Evolutionary conservation across 2,113 vertebrate genomes (phyloP), one percentile per base, ranked within the genome.

Genomic region (Rhadina sibilatrix): DNA sequence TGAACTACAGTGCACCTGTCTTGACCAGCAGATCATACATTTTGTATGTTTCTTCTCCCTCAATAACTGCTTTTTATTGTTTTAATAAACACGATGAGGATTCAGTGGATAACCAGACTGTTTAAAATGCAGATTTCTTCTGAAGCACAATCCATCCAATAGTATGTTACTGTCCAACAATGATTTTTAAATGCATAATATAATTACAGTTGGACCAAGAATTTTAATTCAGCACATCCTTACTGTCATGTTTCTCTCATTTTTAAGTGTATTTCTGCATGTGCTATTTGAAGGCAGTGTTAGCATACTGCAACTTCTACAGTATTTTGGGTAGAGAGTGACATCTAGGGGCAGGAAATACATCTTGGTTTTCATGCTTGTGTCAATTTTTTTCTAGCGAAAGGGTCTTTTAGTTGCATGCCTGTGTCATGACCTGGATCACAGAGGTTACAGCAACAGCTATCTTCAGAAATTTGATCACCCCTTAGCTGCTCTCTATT

Each of bases 401-500:
- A 99, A 99, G 96, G 99, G 99, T 66, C 98, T 99, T 95, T 97
- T 99, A 27, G 98, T 99, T 40, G 99, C 99, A 22, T 99, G 99
- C 65, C 97, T 99, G 90, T 99, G 99, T 92, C 99, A 99, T 63
- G 99, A 99, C 97, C 98, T 99, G 97, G 99, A 99, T 97, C 99
- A 99, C 97, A 97, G 99, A 50, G 99, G 99, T 54, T 99, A 99
- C 97, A 99, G 98, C 85, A 99, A 99, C 97, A 98, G 98, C 80
- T 99, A 99, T 97, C 98, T 99, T 94, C 99, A 99, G 98, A 99
- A 99, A 94, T 99, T 99, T 90, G 99, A 99, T 96, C 99, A 99
- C 92, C 99, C 99, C 0, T 98, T 99, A 95, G 99, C 99, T 12
- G 99, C 99, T 7, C 98, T 99, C 24, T 99, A 99, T 95, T 99